Evolutionary conservation across 2,797 vertebrate species (phyloP), one percentile per base, ranked within the genome.

Genomic region (Pitangus sulphuratus): DNA sequence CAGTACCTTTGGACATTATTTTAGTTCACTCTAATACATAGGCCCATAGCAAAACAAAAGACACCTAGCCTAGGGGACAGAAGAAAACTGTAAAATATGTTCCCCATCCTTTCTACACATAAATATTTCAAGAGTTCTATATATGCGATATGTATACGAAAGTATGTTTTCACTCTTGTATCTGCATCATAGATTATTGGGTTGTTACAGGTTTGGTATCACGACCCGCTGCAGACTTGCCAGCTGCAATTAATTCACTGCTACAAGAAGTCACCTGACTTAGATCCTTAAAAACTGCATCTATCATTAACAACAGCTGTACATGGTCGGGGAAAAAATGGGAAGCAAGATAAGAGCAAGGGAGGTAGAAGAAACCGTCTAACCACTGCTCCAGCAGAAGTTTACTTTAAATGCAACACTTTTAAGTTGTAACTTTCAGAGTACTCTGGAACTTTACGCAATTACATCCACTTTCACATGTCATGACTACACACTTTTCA

Each of bases 251-350:
- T 81, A 33, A 31, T 35, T 58, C 11, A 31, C 16, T 25, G 4
- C 20, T 28, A 39, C 7, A 54, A 40, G 3, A 53, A 71, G 3
- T 18, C n/a, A 74, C 1, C 40, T 39, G 42, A 14, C 8, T 47
- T 48, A 77, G 24, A 60, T n/a, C 5, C 51, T 50, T 30, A 62
- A 39, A 71, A 65, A 35, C 3, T 22, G 14, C 33, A 40, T 4
- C 2, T 25, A 19, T 6, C n/a, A 33, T 57, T 61, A 71, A 54
- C 9, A 85, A 31, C n/a, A 74, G 24, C 3, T 70, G 15, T 3
- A 30, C 20, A 11, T 0, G 5, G 5, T 6, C 4, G 48, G 6
- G 1, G 2, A 0, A 2, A 42, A 42, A 56, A 45, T 9, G 6
- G 17, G 61, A 81, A 86, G 9, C 21, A 60, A 78, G 10, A 26